Percentiles rank a stretch among this genome's conserved stretches.
These are phyloP conservation scores for Pterocles burchelli DNA, from an alignment of 2,113 vertebrate genomes.

Conservation along the genomic window DNA sequence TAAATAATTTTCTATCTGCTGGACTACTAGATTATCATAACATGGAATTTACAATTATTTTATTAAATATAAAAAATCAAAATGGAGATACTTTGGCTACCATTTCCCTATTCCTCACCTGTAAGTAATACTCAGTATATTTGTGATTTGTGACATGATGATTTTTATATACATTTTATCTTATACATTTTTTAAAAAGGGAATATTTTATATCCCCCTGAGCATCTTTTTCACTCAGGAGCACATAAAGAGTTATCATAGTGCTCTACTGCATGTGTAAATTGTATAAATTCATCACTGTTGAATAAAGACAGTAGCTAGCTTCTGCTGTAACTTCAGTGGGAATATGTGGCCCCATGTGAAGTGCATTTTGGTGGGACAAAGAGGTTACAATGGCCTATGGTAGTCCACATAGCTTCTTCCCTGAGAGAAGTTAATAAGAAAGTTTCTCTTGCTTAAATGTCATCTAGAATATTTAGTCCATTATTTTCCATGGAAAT, in stretches of 20 bases:
- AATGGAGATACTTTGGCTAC: neutral
- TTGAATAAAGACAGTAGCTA: neutral
- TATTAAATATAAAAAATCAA: neutral
- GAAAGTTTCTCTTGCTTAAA: neutral
- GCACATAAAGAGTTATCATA: neutral
- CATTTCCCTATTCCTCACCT: neutral
- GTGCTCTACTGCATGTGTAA: neutral
- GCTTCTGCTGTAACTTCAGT: neutral
- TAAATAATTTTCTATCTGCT: neutral
- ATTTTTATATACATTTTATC: neutral
- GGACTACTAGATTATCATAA: neutral
- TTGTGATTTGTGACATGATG: neutral
- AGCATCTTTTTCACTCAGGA: neutral
- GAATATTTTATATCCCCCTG: neutral
- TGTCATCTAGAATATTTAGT: neutral
- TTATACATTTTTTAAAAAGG: neutral
- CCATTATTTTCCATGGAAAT: neutral
- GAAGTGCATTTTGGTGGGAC: neutral
- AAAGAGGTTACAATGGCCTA: neutral
- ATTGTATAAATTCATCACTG: neutral
- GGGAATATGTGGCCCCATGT: neutral
- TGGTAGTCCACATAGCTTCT: neutral
- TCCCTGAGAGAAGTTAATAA: neutral
- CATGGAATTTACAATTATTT: neutral
- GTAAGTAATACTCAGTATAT: neutral